Evolutionary conservation across 2,113 vertebrate genomes (phyloP).

Genomic region (Albula goreensis): DNA sequence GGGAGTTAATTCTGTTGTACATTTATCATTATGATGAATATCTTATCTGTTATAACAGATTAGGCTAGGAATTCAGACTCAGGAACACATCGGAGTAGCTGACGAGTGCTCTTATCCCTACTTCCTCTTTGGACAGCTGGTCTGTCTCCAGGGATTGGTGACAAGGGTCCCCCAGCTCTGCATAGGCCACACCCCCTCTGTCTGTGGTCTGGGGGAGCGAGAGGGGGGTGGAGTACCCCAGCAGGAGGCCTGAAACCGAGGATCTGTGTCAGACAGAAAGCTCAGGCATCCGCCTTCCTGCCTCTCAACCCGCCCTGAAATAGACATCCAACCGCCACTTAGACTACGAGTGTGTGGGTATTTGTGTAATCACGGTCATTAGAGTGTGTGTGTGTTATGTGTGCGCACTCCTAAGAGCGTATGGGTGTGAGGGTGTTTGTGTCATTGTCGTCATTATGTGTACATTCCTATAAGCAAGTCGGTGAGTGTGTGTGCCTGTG

Average conservation of each 20-base stretch:
- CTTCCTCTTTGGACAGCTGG: neutral
- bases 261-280: slow-evolving; percentile 17
- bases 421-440: neutral
- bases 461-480: too few species aligned
- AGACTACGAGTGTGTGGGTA: slow-evolving; percentile 30
- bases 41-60: too few species aligned
- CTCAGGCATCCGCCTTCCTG: slow-evolving; percentile 52
- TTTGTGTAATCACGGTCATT: slow-evolving; percentile 15
- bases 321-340: slow-evolving; percentile 40
- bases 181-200: neutral
- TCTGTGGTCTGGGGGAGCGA: neutral
- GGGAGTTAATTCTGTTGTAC: too few species aligned
- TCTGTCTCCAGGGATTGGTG: slow-evolving; percentile 4
- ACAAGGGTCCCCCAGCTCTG: slow-evolving; percentile 6
- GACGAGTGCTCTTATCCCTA: neutral
- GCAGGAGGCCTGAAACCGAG: slow-evolving; percentile 39
- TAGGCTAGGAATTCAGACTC: neutral
- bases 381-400: slow-evolving; percentile 28
- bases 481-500: neutral
- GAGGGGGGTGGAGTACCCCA: neutral
- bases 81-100: neutral
- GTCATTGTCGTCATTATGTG: too few species aligned
- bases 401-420: too few species aligned
- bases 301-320: slow-evolving; percentile 49
- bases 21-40: too few species aligned